Evolutionary conservation across 1,140 invertebrate species (phyloP).

Genomic region (roundworm (Caenorhabditis elegans)): DNA sequence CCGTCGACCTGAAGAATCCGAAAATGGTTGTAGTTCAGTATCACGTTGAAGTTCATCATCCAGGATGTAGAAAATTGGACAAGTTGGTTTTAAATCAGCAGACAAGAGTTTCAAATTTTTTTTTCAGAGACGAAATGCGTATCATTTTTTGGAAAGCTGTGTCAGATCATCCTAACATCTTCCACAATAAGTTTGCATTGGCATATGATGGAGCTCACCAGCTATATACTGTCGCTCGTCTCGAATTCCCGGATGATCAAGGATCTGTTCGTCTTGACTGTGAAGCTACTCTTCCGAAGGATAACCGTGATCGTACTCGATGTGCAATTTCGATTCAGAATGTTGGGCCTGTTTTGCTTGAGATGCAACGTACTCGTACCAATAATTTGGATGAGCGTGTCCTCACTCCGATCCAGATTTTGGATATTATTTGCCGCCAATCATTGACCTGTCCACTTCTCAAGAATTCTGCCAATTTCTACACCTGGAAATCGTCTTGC

Average conservation of each 20-base stretch:
- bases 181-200: constrained; percentile 50
- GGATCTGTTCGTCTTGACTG: constrained; percentile 37
- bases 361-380: constrained; percentile 43
- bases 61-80: constrained; percentile 47
- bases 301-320: constrained; percentile 34
- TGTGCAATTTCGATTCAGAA: constrained; percentile 48
- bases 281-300: constrained; percentile 38
- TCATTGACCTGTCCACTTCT: constrained; percentile 54
- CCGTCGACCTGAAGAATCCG: constrained; percentile 32
- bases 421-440: constrained; percentile 58
- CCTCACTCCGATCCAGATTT: constrained; percentile 52
- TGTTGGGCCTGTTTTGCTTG: constrained; percentile 51
- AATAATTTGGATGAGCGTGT: constrained; percentile 47
- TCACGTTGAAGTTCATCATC: constrained; percentile 51
- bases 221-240: constrained; percentile 46
- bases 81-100: neutral
- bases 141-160: constrained; percentile 54
- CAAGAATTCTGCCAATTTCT: constrained; percentile 54
- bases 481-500: constrained; percentile 56
- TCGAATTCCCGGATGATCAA: constrained; percentile 46
- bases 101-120: too few species aligned
- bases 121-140: constrained; percentile 53
- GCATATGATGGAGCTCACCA: constrained; percentile 56
- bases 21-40: constrained; percentile 52
- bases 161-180: constrained; percentile 43